These are phyloP conservation scores for Drosophila gunungcola DNA, from an alignment of 1,140 invertebrate species.

Conservation along the genomic window DNA sequence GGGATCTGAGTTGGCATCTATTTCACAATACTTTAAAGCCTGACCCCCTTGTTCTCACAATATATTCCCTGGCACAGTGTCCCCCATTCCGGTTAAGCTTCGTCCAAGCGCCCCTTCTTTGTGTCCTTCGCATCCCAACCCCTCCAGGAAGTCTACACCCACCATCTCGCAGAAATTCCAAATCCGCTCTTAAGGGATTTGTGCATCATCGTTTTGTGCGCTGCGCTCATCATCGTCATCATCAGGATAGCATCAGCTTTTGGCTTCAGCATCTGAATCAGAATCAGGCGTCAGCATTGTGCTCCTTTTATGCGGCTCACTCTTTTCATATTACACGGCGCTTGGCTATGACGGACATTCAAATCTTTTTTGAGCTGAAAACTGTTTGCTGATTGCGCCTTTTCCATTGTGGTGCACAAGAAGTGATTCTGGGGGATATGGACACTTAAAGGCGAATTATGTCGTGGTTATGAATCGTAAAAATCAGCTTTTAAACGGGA, in stretches of 20 bases:
- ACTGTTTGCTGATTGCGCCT: slow-evolving; percentile 53
- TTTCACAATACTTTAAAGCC: slow-evolving; percentile 61
- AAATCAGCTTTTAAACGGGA: background rate
- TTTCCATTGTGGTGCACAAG: slow-evolving; percentile 29
- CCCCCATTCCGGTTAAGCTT: slow-evolving; percentile 24
- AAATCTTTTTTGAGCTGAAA: slow-evolving; percentile 56
- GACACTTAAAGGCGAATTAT: slow-evolving; percentile 28
- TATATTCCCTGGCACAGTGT: background rate
- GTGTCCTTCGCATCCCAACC: slow-evolving; percentile 12
- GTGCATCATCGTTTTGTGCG: slow-evolving; percentile 63
- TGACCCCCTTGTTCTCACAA: slow-evolving; percentile 1
- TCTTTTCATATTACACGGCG: slow-evolving; percentile 60
- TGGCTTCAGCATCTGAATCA: slow-evolving; percentile 18
- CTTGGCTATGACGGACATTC: slow-evolving; percentile 62
- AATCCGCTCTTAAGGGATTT: slow-evolving; percentile 74
- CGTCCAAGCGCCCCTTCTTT: slow-evolving; percentile 18
- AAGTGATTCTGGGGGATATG: slow-evolving; percentile 28
- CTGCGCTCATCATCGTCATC: slow-evolving; percentile 58
- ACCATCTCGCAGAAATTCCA: slow-evolving; percentile 48
- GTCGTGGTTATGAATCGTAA: background rate
- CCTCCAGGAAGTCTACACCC: background rate
- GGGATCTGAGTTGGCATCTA: slow-evolving; percentile 51
- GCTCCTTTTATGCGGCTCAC: slow-evolving; percentile 54
- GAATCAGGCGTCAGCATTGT: slow-evolving; percentile 52
- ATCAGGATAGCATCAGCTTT: slow-evolving; percentile 26